These are phyloP conservation scores for Euphonia xanthogaster DNA, from an alignment of 2,797 vertebrate species.

Conservation along the genomic window DNA sequence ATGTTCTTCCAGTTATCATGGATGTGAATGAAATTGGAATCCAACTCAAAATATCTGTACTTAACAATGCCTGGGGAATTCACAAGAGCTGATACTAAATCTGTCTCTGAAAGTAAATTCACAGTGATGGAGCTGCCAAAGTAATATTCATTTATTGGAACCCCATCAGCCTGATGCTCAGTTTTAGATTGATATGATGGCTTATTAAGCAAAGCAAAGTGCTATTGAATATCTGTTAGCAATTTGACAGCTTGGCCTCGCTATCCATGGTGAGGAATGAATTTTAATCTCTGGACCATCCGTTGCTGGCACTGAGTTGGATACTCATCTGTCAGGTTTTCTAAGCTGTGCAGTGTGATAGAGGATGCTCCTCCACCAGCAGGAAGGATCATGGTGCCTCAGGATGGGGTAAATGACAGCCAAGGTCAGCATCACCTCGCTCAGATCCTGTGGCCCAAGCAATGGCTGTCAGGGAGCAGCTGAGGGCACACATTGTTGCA, in stretches of 20 bases:
- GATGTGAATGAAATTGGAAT: constrained; percentile 40
- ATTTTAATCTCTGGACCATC: constrained; percentile 43
- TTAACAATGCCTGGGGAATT: constrained; percentile 24
- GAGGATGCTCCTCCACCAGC: neutral
- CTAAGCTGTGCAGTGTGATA: neutral
- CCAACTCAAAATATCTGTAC: neutral
- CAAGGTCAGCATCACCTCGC: neutral
- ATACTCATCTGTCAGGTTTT: constrained; percentile 11
- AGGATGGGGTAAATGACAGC: neutral
- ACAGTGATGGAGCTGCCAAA: constrained; percentile 34
- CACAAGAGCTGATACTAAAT: constrained; percentile 23
- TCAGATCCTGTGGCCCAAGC: neutral
- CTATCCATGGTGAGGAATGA: neutral
- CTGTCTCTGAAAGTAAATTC: constrained; percentile 17
- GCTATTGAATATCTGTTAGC: constrained; percentile 49
- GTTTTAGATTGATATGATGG: constrained; percentile 48
- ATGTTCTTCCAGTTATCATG: neutral
- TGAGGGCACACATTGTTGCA: neutral
- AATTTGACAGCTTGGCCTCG: neutral
- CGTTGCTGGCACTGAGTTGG: neutral
- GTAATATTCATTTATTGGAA: constrained; percentile 50
- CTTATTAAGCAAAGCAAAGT: constrained; percentile 57
- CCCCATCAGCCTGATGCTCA: constrained; percentile 18
- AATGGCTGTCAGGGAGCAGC: neutral
- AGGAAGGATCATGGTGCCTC: neutral